Percentiles rank a stretch among this genome's conserved stretches.
phyloP scores from a whole-genome alignment of 2,113 vertebrate species.

The Pomatostomus ruficeps region DNA sequence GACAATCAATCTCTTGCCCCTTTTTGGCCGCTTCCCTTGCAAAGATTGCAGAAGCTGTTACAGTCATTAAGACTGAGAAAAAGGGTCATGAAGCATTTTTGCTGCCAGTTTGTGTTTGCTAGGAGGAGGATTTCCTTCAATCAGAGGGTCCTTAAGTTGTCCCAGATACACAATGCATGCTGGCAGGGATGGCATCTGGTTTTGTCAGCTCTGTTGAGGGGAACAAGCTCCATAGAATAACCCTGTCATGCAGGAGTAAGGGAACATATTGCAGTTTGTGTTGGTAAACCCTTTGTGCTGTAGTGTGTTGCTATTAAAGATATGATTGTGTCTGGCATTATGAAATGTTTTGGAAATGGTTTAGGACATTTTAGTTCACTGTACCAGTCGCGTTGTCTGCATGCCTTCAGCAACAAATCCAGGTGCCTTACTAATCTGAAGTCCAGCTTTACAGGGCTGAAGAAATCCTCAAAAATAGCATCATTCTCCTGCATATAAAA shows the following conservation, averaged over 20 bases:
- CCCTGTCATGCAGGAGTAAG: not conserved
- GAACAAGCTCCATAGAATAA: not conserved
- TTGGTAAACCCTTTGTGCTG: not conserved
- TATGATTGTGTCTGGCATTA: slow-evolving; percentile 11
- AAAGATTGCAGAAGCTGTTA: not conserved
- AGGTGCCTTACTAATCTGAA: not conserved
- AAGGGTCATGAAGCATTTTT: not conserved
- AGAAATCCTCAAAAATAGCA: not conserved
- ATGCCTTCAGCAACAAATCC: not conserved
- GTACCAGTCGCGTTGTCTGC: not conserved
- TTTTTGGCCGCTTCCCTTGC: not conserved
- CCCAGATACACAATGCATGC: not conserved
- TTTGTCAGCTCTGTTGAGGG: slow-evolving; percentile 9
- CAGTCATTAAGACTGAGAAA: not conserved
- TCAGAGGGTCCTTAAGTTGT: not conserved
- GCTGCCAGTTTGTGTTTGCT: not conserved
- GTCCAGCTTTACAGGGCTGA: not conserved
- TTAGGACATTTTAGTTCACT: not conserved
- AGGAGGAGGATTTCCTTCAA: slow-evolving; percentile 10
- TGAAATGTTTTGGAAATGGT: not conserved
- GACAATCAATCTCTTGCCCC: not conserved
- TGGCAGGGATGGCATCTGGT: slow-evolving; percentile 1
- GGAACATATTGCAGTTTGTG: not conserved
- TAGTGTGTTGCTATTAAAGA: not conserved
- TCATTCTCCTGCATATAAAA: not conserved